Base-by-base conservation (phyloP, 2,113 vertebrate genomes). In the Zingel zingel region DNA sequence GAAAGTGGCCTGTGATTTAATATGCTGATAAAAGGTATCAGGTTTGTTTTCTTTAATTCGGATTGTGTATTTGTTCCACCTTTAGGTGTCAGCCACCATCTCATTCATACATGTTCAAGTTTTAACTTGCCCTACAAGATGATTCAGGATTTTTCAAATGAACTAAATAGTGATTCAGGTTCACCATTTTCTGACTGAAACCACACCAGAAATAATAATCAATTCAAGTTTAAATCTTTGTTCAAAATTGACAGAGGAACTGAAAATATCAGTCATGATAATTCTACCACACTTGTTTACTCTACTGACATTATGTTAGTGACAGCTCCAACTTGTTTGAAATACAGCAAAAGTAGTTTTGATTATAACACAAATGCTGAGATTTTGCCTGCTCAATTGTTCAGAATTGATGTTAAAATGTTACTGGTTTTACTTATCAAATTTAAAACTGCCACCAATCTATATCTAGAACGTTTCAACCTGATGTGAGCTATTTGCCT, bases 21-120 rank as follows among this genome's bases (percentile, higher is more conserved):
- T 19, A 16, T 64, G 30, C 75, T 74, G 83, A 84, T 90, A 62
- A 85, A 87, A 87, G 30, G 70, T 80, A 54, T 87, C 77, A 43
- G 58, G 79, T 91, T 90, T 73, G 73, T 84, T 87, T 83, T 67
- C 64, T 84, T 75, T 78, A 50, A 73, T 74, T 79, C 47, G 9
- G 63, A 61, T 30, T 50, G 65, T 48, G 39, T 58, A 4, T 53
- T 25, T 2, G 3, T 51, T 80, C 54, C 59, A 61, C 21, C 64
- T 71, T 50, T 62, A 47, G 47, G 39, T 54, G 45, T 50, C 36
- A 56, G 21, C 43, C 23, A 1, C 33, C 18, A 15, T 63, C 45
- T 54, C 8, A 30, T 9, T 62, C 23, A n/a, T 45, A 33, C 30
- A 25, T 11, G 21, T n/a, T 50, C 53, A 21, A 3, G 12, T 53